Percentiles rank a stretch among this genome's conserved stretches.
These are phyloP conservation scores for Cephus sareptanus DNA, from an alignment of 2,888 invertebrate species.

Conservation along the genomic window DNA sequence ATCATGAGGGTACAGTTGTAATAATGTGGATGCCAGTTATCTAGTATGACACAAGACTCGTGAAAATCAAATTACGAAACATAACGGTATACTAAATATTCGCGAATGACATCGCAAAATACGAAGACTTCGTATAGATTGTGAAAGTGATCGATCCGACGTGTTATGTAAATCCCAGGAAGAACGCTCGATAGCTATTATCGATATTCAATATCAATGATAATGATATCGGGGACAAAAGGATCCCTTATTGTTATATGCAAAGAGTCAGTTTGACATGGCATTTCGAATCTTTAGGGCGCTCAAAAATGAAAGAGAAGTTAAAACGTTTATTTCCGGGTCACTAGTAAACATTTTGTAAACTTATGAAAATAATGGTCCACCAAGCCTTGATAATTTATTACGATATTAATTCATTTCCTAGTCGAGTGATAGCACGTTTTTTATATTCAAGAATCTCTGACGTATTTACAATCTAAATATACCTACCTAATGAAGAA, in stretches of 20 bases:
- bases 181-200: conserved; percentile 42
- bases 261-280: not conserved
- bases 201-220: conserved; percentile 16
- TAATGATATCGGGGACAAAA: not conserved
- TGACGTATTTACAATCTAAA: not conserved
- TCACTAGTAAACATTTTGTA: not conserved
- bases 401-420: not conserved
- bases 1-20: not conserved
- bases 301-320: not conserved
- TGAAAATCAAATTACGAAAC: not conserved
- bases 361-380: not conserved
- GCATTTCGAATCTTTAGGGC: not conserved
- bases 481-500: not conserved
- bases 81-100: not conserved
- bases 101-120: conserved; percentile 2
- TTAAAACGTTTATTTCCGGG: not conserved
- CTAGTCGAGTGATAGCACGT: not conserved
- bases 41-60: not conserved
- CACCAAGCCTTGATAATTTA: not conserved
- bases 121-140: conserved; percentile 33
- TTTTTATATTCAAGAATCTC: not conserved
- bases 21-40: not conserved
- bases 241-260: not conserved
- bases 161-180: conserved; percentile 57
- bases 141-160: conserved; percentile 59